Evolutionary conservation across 2,113 vertebrate species (phyloP), one percentile per base, ranked within the genome.

Genomic region (Toxostoma redivivum): DNA sequence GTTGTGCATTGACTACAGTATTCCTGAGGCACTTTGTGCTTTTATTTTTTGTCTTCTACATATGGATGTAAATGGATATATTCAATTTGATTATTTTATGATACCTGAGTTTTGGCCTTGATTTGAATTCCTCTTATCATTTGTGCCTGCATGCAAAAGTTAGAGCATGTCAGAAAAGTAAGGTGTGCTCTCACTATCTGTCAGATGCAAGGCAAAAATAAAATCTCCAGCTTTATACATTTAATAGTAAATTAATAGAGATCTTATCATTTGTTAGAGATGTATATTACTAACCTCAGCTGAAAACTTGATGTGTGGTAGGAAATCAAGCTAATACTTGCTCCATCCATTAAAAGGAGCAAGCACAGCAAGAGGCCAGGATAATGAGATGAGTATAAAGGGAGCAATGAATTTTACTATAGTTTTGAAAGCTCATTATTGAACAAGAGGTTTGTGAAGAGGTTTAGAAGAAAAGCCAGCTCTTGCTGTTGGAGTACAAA

Each of bases 331-430:
- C 91, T 96, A 90, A 74, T 94, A 80, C 25, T 84, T 95, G 81
- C 62, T 89, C 37, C 13, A 53, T 88, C 30, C 11, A 8, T 88
- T 97, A 70, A 94, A 95, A 94, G 90, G 50, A 78, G 44, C 28
- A 20, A 89, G 54, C 71, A 90, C 76, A 94, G 71, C 91, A 57
- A 15, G 82, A 87, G 85, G 56, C 57, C 37, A n/a, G 64, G 84
- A 91, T 94, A 97, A 97, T 90, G 95, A 95, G 57, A 33, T 48
- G 58, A 82, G 31, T 91, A 95, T 83, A 91, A 96, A 97, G 73
- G 65, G 54, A 90, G 65, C 64, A 48, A 33, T 81, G 76, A 83
- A 57, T 84, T 95, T 95, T 94, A 84, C 93, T 91, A 30, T 86
- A 79, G 91, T 92, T 93, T 86, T 48, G 91, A 93, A 96, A 81